phyloP scores from a whole-genome alignment of 1,140 invertebrate genomes.

The Catajapyx aquilonaris region DNA sequence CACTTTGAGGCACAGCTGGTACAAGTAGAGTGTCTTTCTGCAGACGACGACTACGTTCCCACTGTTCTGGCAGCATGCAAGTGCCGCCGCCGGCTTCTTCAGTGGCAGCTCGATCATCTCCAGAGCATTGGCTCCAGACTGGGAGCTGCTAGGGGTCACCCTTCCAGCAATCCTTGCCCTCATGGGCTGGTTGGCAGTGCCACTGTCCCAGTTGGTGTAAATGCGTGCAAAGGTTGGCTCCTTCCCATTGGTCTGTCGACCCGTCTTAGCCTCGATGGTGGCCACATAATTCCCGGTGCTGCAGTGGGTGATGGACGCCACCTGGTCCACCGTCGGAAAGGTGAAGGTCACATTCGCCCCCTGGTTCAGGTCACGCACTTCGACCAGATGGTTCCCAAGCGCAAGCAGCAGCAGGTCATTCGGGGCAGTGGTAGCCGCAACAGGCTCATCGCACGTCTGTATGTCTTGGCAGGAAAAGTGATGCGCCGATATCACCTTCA shows the following conservation, averaged over 20 bases:
- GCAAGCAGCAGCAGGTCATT: slow-evolving; percentile 31
- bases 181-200: slow-evolving; percentile 29
- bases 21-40: slow-evolving; percentile 28
- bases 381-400: slow-evolving; percentile 32
- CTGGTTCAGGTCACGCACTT: slow-evolving; percentile 31
- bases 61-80: slow-evolving; percentile 36
- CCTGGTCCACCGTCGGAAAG: slow-evolving; percentile 41
- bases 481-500: slow-evolving; percentile 42
- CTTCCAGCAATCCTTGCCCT: slow-evolving; percentile 42
- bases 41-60: slow-evolving; percentile 35
- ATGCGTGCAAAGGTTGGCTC: slow-evolving; percentile 34
- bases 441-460: slow-evolving; percentile 37
- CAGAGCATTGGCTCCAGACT: slow-evolving; percentile 25
- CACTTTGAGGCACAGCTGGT: slow-evolving; percentile 32
- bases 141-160: slow-evolving; percentile 35
- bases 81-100: slow-evolving; percentile 26
- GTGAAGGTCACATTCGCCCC: slow-evolving; percentile 25
- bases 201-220: slow-evolving; percentile 37
- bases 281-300: slow-evolving; percentile 33
- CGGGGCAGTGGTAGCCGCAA: slow-evolving; percentile 31
- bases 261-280: slow-evolving; percentile 35
- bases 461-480: slow-evolving; percentile 42
- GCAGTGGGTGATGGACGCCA: slow-evolving; percentile 32
- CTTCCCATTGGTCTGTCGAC: slow-evolving; percentile 21
- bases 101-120: slow-evolving; percentile 47